Base-by-base conservation (phyloP, 2,888 invertebrate genomes). In the Coelopa pilipes region DNA sequence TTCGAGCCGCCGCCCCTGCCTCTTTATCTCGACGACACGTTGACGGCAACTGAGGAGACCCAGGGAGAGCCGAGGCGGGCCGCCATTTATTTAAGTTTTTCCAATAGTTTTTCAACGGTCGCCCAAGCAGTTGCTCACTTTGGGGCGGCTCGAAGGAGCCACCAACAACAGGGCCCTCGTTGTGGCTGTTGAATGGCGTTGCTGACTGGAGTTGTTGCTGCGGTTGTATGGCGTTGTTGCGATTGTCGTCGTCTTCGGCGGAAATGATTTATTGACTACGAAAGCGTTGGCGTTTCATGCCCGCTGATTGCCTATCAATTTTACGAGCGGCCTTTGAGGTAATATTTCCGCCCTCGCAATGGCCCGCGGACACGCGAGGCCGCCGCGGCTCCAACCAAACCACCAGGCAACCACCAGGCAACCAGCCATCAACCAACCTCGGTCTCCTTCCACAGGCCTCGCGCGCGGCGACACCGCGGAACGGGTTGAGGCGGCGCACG, bases 251-350 rank as follows among this genome's bases (percentile, higher is more conserved):
- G 34, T 34, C 34, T 4, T 34, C 34, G 34, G 7, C 2, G 2
- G 34, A 34, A 34, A 70, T 70, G 46, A 62, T 47, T 70, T 70
- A 47, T 49, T 70, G 47, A 45, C 46, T 57, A 57, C 46, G 5
- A 47, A 60, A 59, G 60, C 59, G 46, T 69, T 59, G 47, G 60
- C 59, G 46, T 69, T 59, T 59, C 59, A 62, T 70, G 60, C 60
- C 49, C 60, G 60, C 60, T 70, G 60, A 70, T 60, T 70, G 70
- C 70, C 70, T 60, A 70, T 70, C 70, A 70, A 70, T 70, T 70
- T 70, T 70, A 62, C 60, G 60, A 46, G 69, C 57, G 49, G 70
- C n/a, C n/a, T 49, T 24, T 49, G 60, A 7, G 62, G 15, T 47
- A 70, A 21, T 60, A 47, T 70, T 70, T 62, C 49, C 49, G 57